Conservation (phyloP, 2,797 vertebrate species). For the Loris lydekkerianus region DNA sequence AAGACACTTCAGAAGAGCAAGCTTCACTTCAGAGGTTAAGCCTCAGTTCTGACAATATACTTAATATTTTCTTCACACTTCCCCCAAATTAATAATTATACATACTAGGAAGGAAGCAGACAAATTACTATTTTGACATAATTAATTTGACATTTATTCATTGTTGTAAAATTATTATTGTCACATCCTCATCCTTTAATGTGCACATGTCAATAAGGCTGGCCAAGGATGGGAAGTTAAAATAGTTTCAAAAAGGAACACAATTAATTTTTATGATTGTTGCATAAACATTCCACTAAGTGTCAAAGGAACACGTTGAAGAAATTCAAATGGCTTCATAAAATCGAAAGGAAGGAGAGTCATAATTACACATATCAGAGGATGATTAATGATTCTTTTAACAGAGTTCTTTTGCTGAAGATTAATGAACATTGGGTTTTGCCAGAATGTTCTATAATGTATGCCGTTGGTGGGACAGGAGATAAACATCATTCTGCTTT, state of each 20-base stretch:
- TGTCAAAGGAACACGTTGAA: conserved; percentile 84
- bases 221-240: conserved; percentile 81
- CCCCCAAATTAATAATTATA: conserved; percentile 80
- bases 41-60: conserved; percentile 60
- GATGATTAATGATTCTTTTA: conserved; percentile 86
- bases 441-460: conserved; percentile 64
- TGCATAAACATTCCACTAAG: conserved; percentile 84
- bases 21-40: conserved; percentile 26
- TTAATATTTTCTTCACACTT: conserved; percentile 60
- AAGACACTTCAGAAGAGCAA: conserved; percentile 44
- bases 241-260: conserved; percentile 81
- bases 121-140: conserved; percentile 81
- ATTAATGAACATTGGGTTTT: conserved; percentile 58
- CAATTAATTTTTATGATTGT: conserved; percentile 85
- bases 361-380: conserved; percentile 87
- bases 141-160: conserved; percentile 83
- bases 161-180: conserved; percentile 85
- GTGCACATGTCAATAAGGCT: conserved; percentile 81
- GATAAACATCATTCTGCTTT: neutral
- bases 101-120: conserved; percentile 74
- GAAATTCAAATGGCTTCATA: conserved; percentile 85
- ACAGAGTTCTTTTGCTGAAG: conserved; percentile 85
- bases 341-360: conserved; percentile 82
- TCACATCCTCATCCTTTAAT: conserved; percentile 83
- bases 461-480: neutral